phyloP scores from a whole-genome alignment of 2,888 invertebrate genomes.

The Lepidocyrtinus sp. region DNA sequence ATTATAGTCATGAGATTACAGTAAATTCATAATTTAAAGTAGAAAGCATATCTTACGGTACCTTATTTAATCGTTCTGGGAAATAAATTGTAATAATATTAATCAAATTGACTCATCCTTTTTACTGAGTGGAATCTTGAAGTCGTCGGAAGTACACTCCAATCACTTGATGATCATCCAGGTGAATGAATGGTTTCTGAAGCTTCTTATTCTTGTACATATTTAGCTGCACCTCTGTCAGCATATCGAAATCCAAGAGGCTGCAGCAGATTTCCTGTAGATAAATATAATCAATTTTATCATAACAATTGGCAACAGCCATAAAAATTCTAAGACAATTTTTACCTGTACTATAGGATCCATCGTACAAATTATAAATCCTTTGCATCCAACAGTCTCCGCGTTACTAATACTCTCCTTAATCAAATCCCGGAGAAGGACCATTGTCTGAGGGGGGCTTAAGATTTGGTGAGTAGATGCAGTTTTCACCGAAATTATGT shows the following conservation, averaged over 20 bases:
- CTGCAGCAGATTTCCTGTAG: conserved; percentile 40
- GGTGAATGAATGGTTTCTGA: conserved; percentile 41
- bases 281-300: too few relatives aligned
- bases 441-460: conserved; percentile 4
- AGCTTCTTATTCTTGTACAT: conserved; percentile 42
- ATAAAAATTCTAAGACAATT: too few relatives aligned
- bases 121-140: too few relatives aligned
- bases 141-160: conserved; percentile 31
- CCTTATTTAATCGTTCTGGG: too few relatives aligned
- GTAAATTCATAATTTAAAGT: too few relatives aligned
- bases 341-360: conserved; percentile 43
- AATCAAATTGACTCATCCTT: too few relatives aligned
- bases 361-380: conserved; percentile 30
- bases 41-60: too few relatives aligned
- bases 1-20: too few relatives aligned
- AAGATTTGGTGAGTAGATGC: neutral
- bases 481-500: conserved; percentile 40
- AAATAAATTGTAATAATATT: too few relatives aligned
- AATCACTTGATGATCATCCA: conserved; percentile 44
- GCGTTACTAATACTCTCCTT: conserved; percentile 38
- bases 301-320: too few relatives aligned
- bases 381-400: conserved; percentile 20
- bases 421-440: conserved; percentile 38
- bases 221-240: conserved; percentile 34
- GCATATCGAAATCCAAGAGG: conserved; percentile 34